These are phyloP conservation scores for Lutraria rhynchaena DNA, from an alignment of 1,140 invertebrate genomes.

Conservation along the genomic window DNA sequence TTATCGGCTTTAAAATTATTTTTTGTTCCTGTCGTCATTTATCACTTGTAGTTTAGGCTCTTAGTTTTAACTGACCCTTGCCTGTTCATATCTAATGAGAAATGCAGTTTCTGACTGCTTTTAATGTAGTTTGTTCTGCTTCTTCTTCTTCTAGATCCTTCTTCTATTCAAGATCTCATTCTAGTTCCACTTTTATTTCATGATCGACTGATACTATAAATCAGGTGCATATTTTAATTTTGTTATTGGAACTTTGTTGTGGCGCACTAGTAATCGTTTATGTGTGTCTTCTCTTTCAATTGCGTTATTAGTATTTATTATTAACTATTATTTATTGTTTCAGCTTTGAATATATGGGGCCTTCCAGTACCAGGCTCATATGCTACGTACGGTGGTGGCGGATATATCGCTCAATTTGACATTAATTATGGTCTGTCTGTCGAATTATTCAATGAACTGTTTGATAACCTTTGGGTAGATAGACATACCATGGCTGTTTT, in stretches of 20 bases:
- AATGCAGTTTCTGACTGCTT: no score
- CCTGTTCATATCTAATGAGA: no score
- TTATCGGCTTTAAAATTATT: no score
- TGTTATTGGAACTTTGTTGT: not conserved
- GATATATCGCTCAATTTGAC: slow-evolving; percentile 67
- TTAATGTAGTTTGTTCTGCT: no score
- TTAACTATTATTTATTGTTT: slow-evolving; percentile 3
- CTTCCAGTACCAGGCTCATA: slow-evolving; percentile 60
- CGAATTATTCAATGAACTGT: slow-evolving; percentile 74
- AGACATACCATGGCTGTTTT: slow-evolving; percentile 83
- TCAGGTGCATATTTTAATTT: not conserved
- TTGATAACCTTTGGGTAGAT: slow-evolving; percentile 82
- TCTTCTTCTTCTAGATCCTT: no score
- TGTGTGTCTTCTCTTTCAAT: not conserved
- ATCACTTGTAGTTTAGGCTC: no score
- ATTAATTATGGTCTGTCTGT: slow-evolving; percentile 46
- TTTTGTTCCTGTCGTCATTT: no score
- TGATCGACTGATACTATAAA: no score
- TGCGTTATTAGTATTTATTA: not conserved
- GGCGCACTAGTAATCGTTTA: not conserved
- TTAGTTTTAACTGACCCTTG: no score
- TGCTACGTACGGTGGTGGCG: slow-evolving; percentile 66
- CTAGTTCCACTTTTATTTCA: no score
- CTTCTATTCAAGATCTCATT: no score
- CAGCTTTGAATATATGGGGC: slow-evolving; percentile 62